A percentile compares a stretch with the other conserved stretches of the same genome.
phyloP scores from a whole-genome alignment of 2,888 invertebrate genomes.

The Troides aeacus region DNA sequence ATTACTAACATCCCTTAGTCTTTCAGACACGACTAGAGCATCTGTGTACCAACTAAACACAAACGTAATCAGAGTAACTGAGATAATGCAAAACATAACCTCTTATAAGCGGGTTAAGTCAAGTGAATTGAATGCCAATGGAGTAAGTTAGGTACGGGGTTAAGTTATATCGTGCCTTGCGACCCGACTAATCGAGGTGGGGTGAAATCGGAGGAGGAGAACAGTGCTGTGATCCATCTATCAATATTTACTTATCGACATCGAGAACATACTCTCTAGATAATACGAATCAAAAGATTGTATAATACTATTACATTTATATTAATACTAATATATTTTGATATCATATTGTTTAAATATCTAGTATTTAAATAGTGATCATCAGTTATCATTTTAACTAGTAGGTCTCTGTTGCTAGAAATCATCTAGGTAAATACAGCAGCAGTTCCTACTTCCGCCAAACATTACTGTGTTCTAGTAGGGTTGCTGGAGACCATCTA shows the following conservation, averaged over 20 bases:
- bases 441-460: too few relatives aligned
- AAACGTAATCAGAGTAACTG: slow-evolving; percentile 2
- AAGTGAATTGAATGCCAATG: slow-evolving; percentile 52
- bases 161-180: slow-evolving; percentile 62
- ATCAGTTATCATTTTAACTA: too few relatives aligned
- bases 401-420: too few relatives aligned
- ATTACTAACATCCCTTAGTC: too few relatives aligned
- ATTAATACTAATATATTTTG: too few relatives aligned
- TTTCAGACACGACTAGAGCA: too few relatives aligned
- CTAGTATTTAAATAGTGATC: too few relatives aligned
- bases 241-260: slow-evolving; percentile 34
- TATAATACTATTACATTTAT: too few relatives aligned
- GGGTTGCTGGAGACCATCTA: too few relatives aligned
- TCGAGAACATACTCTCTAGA: slow-evolving; percentile 36
- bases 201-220: slow-evolving; percentile 47
- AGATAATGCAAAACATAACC: slow-evolving; percentile 18
- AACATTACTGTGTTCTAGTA: too few relatives aligned
- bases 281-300: not conserved
- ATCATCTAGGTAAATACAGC: too few relatives aligned
- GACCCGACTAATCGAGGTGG: slow-evolving; percentile 68
- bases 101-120: slow-evolving; percentile 30
- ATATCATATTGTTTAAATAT: too few relatives aligned
- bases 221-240: slow-evolving; percentile 44
- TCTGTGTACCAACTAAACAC: not conserved
- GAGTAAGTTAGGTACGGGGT: slow-evolving; percentile 57